Base-by-base conservation (phyloP, 2,797 vertebrate species). In the Macrochelys suwanniensis region DNA sequence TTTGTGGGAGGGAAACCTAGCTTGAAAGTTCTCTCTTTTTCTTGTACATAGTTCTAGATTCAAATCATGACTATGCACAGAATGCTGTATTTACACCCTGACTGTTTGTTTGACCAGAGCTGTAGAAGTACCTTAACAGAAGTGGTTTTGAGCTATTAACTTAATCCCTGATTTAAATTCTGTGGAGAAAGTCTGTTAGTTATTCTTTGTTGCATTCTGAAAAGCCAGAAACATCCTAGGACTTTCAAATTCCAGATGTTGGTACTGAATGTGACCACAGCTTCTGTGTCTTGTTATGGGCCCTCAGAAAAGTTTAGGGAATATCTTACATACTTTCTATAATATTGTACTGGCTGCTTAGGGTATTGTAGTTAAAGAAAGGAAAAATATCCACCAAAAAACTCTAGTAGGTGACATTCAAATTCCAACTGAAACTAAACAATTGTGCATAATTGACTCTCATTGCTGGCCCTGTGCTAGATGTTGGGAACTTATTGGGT, bases 131-230 rank as follows among this genome's bases (percentile, higher is more conserved):
- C 9, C 42, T 25, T 74, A 91, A 78, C 4, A 87, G 65, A 86
- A n/a, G 65, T 68, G 74, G 68, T 6, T 93, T 94, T 95, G 42
- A 85, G 47, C 59, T 83, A 37, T 79, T 50, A 87, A 31, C 85
- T 37, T 84, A 95, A 74, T 45, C 71, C 59, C 26, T 7, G 76
- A 94, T 85, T 95, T 59, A 96, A 61, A 91, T 95, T 84, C 33
- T 82, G 1, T 77, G 37, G 1, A 1, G 61, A 84, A 94, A 90
- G 53, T 86, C 4, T 77, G 16, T 87, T 92, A 74, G 56, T 68
- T 84, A 28, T 87, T 51, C 13, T 92, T 84, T 54, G 84, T 31
- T 89, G 7, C 49, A 50, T 57, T 81, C 88, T 92, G 86, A 88
- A 88, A 83, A 37, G 71, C 50, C 23, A 68, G 77, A 26, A 50